phyloP scores from a whole-genome alignment of 2,113 vertebrate genomes.

The Mus musculus region DNA sequence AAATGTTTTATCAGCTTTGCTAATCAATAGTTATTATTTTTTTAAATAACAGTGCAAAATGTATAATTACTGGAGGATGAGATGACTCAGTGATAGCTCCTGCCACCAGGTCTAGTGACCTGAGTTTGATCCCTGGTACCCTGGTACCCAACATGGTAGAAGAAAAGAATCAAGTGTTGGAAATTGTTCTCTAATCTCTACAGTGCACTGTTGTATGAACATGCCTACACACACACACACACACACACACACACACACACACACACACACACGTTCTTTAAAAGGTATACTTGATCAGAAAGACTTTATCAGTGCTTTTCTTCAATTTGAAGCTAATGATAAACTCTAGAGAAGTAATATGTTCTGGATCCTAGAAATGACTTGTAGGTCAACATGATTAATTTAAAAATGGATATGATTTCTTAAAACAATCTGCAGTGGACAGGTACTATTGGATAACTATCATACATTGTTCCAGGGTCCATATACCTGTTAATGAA shows the following conservation, averaged over 20 bases:
- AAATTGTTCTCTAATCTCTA: not conserved
- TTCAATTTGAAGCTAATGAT: not conserved
- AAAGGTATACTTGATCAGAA: not conserved
- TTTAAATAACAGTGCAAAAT: not conserved
- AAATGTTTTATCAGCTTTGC: not conserved
- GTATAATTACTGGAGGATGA: not conserved
- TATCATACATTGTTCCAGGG: not conserved
- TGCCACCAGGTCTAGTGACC: not conserved
- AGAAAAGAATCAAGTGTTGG: not conserved
- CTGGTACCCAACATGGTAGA: not conserved
- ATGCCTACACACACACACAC: not conserved
- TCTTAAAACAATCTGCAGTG: not conserved
- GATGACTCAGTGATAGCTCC: not conserved
- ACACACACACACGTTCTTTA: not conserved
- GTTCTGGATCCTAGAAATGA: not conserved
- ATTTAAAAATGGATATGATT: not conserved
- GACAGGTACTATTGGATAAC: not conserved
- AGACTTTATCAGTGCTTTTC: not conserved
- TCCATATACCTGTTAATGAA: not conserved
- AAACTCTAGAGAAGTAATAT: not conserved
- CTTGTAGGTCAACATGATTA: not conserved
- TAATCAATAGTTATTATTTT: not conserved
- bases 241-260: not conserved
- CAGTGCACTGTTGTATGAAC: not conserved
- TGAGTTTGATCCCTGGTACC: no score